Base-by-base conservation (phyloP, 2,113 vertebrate species). In the Smithornis capensis region DNA sequence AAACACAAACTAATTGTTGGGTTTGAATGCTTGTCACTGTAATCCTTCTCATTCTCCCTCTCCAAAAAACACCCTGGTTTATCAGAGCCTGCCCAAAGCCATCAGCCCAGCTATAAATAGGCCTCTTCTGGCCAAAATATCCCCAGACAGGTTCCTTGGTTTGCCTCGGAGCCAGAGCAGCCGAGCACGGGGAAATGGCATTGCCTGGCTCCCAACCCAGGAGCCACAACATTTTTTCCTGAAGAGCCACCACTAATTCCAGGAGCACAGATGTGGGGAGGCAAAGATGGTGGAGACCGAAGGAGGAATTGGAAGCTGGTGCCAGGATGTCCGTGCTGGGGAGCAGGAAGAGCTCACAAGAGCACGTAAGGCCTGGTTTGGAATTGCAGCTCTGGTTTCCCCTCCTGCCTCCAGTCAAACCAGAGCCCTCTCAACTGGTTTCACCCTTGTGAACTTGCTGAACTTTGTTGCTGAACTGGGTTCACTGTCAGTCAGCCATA, bases 1-100 rank as follows among this genome's bases (percentile, higher is more conserved):
- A 97, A 95, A 96, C 91, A 94, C 33, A 92, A 83, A 9, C 83
- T 93, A 94, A 96, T 89, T 94, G 94, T 92, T 65, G 96, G 93
- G 62, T 96, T 92, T 73, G 95, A 87, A 73, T 87, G 93, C 93
- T 92, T 92, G 91, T 91, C 89, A 85, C 94, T 92, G 40, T 74
- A 79, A 95, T 83, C 91, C 89, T 70, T 94, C 84, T 95, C 91
- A 94, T 95, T 95, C 77, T 57, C 69, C 70, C 63, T 42, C 57
- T 87, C 90, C 86, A 87, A 86, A 92, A 90, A 94, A 82, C 44
- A 77, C 23, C 53, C 62, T 57, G 89, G 92, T 94, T 97, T 94
- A 47, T 49, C 83, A 90, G 89, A 84, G 77, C 83, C 56, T 89
- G 87, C 94, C 77, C 60, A 53, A 94, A 94, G 68, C 80, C 89